Evolutionary conservation across 2,797 vertebrate genomes (phyloP).

Genomic region (Lithobates pipiens): DNA sequence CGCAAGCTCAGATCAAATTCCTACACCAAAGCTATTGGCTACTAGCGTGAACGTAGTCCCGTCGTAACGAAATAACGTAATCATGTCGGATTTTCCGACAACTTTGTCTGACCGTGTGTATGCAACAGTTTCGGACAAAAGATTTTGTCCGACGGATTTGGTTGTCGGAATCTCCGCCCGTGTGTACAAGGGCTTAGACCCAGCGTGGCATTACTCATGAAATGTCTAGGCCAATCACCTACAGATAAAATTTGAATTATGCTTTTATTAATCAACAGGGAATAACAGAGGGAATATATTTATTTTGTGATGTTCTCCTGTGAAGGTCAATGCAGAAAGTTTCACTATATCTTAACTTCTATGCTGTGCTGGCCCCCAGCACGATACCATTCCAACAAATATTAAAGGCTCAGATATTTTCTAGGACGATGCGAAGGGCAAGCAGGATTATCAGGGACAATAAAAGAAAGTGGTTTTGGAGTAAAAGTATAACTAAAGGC

Average conservation of each 20-base stretch:
- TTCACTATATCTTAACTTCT: conserved; percentile 30
- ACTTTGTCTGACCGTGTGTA: too few relatives aligned
- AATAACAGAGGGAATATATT: background rate
- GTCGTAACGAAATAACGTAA: too few relatives aligned
- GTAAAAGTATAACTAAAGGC: background rate
- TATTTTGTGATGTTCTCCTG: conserved; percentile 1
- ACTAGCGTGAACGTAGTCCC: too few relatives aligned
- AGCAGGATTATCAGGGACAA: conserved; percentile 35
- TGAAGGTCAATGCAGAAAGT: conserved; percentile 34
- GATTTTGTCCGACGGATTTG: too few relatives aligned
- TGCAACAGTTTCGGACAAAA: too few relatives aligned
- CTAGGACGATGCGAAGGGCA: conserved; percentile 47
- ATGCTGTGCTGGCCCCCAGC: conserved; percentile 25
- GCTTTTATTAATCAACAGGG: conserved; percentile 14
- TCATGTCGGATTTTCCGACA: too few relatives aligned
- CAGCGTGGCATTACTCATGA: too few relatives aligned
- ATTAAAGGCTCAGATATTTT: conserved; percentile 50
- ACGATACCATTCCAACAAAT: conserved; percentile 26
- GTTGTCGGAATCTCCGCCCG: too few relatives aligned
- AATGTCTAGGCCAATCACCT: background rate
- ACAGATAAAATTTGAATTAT: conserved; percentile 24
- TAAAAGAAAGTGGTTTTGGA: background rate
- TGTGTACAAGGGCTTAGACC: too few relatives aligned
- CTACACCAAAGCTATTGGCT: too few relatives aligned
- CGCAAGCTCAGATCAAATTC: too few relatives aligned